Base-by-base conservation (phyloP, 2,888 invertebrate genomes). In the Cybosia mesomella region DNA sequence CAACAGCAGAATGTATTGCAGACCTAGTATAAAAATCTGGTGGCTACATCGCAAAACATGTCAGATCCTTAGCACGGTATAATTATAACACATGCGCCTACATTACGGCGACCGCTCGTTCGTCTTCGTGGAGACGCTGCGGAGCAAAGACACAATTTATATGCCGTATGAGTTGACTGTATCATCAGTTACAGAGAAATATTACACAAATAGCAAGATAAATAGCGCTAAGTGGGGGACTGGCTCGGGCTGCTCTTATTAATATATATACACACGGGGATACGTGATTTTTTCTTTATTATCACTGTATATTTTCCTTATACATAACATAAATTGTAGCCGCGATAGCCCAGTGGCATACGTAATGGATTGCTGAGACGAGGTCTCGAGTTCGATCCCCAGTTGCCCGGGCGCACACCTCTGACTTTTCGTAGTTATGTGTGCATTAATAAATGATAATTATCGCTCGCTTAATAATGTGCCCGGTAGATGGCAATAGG, bases 181-280 rank as follows among this genome's bases (percentile, higher is more conserved):
- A 89, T 88, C 88, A 89, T 88, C 84, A 85, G 86, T 86, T 88
- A 85, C 82, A 70, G 82, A 86, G 88, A 91, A 88, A 89, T 91
- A 91, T 91, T 85, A 87, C 87, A 87, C 89, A 86, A 84, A 89
- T 84, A 88, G 85, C 88, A 80, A 90, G 91, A 91, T 91, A 89
- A 91, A 91, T 91, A 91, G 87, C 74, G 83, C 70, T 80, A 79
- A 89, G 86, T 87, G 87, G 86, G 86, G 84, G 86, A 85, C 75
- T 43, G 34, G 78, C 87, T 5, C 15, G 85, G 88, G 75, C 72
- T 66, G 67, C 1, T 66, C 58, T 49, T 65, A 62, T 60, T 66
- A 70, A 63, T 67, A 69, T 22, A 7, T 55, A 55, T 18, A 49
- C 49, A n/a, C 49, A 49, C 9, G 9, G n/a, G 2, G 22, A 36